Percentiles rank a stretch among this genome's conserved stretches.
Conservation (phyloP, 2,113 vertebrate genomes). For the Paramormyrops kingsleyae region DNA sequence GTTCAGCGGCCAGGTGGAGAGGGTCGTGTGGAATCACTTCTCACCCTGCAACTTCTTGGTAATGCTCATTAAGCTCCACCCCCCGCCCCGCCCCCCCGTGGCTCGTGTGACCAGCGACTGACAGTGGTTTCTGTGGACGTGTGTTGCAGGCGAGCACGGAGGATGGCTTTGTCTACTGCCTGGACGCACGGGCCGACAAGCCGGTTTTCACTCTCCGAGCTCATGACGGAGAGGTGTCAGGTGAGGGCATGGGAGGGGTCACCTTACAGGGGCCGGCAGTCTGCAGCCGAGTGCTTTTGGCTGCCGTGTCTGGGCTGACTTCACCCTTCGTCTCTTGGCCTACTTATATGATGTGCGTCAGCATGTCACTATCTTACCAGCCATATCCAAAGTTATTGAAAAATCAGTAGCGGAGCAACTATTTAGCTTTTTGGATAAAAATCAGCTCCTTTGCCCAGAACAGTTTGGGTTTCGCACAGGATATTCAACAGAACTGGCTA, state of each 20-base stretch:
- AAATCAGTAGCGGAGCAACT: too few relatives aligned
- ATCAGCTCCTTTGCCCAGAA: too few relatives aligned
- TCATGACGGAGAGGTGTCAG: conserved; percentile 87
- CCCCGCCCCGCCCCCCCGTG: neutral
- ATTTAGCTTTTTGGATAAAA: too few relatives aligned
- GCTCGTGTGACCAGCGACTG: neutral
- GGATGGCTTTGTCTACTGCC: conserved; percentile 91
- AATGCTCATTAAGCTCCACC: conserved; percentile 18
- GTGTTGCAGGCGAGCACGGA: conserved; percentile 84
- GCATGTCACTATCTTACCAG: neutral
- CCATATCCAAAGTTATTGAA: too few relatives aligned
- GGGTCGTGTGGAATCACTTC: conserved; percentile 88
- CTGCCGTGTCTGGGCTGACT: neutral
- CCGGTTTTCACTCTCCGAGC: conserved; percentile 87
- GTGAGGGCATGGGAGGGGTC: conserved; percentile 45
- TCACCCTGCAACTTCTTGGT: conserved; percentile 91
- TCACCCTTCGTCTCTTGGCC: neutral
- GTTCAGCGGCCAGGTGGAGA: conserved; percentile 91
- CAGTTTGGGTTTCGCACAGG: too few relatives aligned
- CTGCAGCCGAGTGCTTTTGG: neutral
- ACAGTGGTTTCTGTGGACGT: neutral
- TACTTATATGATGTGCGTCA: neutral
- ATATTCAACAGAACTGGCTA: too few relatives aligned
- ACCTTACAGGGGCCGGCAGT: neutral
- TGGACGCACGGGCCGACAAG: conserved; percentile 91